phyloP scores from a whole-genome alignment of 2,113 vertebrate genomes.

The Gracilinanus agilis region DNA sequence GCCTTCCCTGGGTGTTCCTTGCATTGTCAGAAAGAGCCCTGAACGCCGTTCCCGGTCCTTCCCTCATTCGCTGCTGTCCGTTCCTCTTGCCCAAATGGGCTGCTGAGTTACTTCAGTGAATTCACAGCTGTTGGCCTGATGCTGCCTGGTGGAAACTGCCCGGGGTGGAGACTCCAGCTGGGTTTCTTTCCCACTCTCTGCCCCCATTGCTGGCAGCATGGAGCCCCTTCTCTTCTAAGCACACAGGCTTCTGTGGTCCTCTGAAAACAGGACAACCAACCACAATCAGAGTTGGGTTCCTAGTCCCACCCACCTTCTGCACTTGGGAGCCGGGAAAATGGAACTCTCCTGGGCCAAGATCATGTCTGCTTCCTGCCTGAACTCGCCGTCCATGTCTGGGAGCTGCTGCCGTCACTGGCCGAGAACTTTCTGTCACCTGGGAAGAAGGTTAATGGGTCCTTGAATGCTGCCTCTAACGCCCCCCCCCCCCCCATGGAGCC shows the following conservation, averaged over 20 bases:
- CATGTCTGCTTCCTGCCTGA: background rate
- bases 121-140: background rate
- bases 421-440: background rate
- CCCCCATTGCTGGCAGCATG: background rate
- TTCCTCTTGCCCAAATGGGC: background rate
- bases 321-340: background rate
- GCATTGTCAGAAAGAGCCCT: background rate
- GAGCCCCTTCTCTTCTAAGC: background rate
- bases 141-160: background rate
- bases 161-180: background rate
- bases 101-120: background rate
- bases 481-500: no score
- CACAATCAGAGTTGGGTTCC: background rate
- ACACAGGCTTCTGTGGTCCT: no score
- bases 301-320: no score
- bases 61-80: background rate
- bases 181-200: no score
- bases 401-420: background rate
- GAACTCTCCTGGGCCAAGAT: background rate
- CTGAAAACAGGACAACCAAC: no score
- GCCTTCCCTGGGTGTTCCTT: background rate
- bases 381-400: background rate
- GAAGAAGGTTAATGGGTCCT: background rate
- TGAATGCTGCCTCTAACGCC: background rate
- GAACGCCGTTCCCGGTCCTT: background rate